Evolutionary conservation across 2,113 vertebrate genomes (phyloP).

Genomic region (Nothobranchius furzeri): DNA sequence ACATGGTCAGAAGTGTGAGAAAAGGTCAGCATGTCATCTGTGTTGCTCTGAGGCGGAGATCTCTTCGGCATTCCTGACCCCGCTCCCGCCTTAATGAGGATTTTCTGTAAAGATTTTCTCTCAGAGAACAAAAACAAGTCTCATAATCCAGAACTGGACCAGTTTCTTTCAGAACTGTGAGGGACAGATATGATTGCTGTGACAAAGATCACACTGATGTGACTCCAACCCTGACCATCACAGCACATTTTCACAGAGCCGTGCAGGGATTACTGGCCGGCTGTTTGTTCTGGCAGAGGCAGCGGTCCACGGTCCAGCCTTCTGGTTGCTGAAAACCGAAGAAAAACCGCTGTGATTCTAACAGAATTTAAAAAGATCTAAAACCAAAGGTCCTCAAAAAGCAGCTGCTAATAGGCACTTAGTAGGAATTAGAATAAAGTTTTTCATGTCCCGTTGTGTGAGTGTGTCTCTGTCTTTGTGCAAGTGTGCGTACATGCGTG

Average conservation of each 20-base stretch:
- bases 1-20: conserved; percentile 32
- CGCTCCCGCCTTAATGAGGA: too few species aligned
- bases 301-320: conserved; percentile 68
- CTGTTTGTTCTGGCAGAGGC: conserved; percentile 72
- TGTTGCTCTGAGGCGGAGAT: too few species aligned
- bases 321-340: conserved; percentile 43
- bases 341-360: conserved; percentile 62
- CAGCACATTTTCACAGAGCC: conserved; percentile 59
- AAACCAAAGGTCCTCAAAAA: conserved; percentile 62
- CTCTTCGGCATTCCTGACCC: too few species aligned
- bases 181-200: conserved; percentile 23
- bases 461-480: conserved; percentile 61
- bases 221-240: conserved; percentile 49
- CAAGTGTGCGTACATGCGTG: conserved; percentile 62
- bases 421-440: conserved; percentile 66
- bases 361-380: conserved; percentile 68
- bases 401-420: conserved; percentile 75
- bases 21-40: conserved; percentile 23
- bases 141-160: too few species aligned
- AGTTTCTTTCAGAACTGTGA: background rate
- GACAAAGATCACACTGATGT: conserved; percentile 30
- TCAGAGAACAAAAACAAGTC: too few species aligned
- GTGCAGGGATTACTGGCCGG: conserved; percentile 68
- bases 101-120: too few species aligned
- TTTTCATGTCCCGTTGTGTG: conserved; percentile 55